phyloP scores from a whole-genome alignment of 2,113 vertebrate genomes.

The Acinonyx jubatus region DNA sequence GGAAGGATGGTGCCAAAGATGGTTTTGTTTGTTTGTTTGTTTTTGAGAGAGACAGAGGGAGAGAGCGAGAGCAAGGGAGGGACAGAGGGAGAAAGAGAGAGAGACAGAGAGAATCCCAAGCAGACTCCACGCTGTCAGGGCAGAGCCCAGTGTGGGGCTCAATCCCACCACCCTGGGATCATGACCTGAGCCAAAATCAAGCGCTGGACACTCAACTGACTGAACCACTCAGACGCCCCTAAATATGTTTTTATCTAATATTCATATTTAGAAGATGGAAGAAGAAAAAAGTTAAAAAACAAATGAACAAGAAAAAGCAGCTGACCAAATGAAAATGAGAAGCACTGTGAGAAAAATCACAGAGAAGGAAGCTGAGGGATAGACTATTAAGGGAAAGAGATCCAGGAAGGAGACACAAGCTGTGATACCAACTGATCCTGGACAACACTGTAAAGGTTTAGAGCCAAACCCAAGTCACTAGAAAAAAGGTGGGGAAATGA shows the following conservation, averaged over 20 bases:
- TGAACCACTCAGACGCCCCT: too few relatives aligned
- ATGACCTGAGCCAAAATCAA: too few relatives aligned
- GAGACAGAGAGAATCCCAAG: too few relatives aligned
- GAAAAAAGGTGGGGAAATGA: background rate
- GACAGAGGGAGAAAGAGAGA: too few relatives aligned
- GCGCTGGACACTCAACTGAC: too few relatives aligned
- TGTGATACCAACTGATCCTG: background rate
- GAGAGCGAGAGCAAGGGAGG: too few relatives aligned
- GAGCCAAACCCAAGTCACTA: background rate
- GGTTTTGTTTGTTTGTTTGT: background rate
- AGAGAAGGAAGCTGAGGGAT: background rate
- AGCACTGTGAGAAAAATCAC: background rate
- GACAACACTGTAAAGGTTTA: background rate
- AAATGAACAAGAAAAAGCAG: background rate
- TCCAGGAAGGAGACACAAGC: background rate
- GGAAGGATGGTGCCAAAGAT: background rate
- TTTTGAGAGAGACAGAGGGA: too few relatives aligned
- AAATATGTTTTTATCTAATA: background rate
- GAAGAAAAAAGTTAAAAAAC: background rate
- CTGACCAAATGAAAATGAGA: background rate
- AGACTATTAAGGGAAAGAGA: background rate
- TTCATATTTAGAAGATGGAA: background rate
- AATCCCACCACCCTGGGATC: too few relatives aligned
- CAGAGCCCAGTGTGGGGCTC: too few relatives aligned
- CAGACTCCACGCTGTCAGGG: too few relatives aligned